Evolutionary conservation across 2,797 vertebrate genomes (phyloP).

Genomic region (Glossophaga mutica): DNA sequence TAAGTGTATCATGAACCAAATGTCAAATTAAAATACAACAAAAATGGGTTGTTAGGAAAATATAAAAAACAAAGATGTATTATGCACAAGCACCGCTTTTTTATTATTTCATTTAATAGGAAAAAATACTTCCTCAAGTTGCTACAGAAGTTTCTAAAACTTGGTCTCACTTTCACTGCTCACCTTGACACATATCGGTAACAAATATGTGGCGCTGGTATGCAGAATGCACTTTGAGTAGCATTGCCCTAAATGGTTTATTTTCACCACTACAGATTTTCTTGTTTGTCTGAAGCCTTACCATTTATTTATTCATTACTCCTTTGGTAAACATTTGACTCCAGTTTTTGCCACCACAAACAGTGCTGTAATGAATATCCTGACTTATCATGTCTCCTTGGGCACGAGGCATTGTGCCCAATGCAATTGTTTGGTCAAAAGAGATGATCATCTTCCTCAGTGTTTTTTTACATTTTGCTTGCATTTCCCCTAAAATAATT

Average conservation of each 20-base stretch:
- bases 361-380: background rate
- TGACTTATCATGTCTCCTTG: background rate
- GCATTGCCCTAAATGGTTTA: background rate
- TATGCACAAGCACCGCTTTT: background rate
- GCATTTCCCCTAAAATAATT: background rate
- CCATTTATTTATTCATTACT: background rate
- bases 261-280: background rate
- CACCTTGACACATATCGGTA: background rate
- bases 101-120: background rate
- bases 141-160: background rate
- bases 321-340: background rate
- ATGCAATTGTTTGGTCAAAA: background rate
- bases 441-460: background rate
- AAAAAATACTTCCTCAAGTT: background rate
- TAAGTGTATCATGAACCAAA: background rate
- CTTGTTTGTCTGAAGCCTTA: background rate
- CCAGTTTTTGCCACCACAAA: background rate
- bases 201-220: background rate
- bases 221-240: background rate
- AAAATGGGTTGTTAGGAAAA: background rate
- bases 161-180: background rate
- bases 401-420: background rate
- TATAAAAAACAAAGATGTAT: background rate
- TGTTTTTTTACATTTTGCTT: background rate
- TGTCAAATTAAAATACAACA: background rate